These are phyloP conservation scores for Bedellia somnulentella DNA, from an alignment of 2,888 invertebrate genomes.

Conservation along the genomic window DNA sequence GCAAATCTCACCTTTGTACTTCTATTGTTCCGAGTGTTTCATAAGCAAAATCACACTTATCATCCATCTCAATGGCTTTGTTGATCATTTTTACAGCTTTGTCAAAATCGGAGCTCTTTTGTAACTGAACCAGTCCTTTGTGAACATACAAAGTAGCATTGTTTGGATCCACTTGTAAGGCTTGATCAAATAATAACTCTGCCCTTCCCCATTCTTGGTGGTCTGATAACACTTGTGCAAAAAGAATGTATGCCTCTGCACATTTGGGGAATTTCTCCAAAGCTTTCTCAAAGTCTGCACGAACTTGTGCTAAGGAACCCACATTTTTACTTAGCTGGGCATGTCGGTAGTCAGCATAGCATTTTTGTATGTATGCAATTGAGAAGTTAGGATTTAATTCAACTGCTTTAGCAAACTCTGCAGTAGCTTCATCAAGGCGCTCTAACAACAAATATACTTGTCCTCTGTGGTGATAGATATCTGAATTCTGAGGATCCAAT, in stretches of 20 bases:
- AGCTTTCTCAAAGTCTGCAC: conserved; percentile 74
- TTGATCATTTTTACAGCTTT: conserved; percentile 77
- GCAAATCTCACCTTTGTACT: conserved; percentile 76
- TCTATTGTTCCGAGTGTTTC: conserved; percentile 94
- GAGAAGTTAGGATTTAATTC: conserved; percentile 81
- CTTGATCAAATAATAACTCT: conserved; percentile 78
- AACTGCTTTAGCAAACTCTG: conserved; percentile 82
- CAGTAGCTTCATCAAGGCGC: conserved; percentile 75
- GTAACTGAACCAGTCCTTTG: conserved; percentile 78
- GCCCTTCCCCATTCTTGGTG: conserved; percentile 82
- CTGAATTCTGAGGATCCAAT: conserved; percentile 78
- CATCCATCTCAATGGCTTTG: conserved; percentile 83
- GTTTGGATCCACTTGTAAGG: conserved; percentile 77
- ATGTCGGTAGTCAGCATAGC: conserved; percentile 83
- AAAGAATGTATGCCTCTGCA: conserved; percentile 84
- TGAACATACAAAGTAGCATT: conserved; percentile 89
- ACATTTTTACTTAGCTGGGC: conserved; percentile 65
- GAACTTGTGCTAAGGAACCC: conserved; percentile 64
- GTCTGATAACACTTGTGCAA: conserved; percentile 89
- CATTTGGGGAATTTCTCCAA: conserved; percentile 80
- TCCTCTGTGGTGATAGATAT: conserved; percentile 91
- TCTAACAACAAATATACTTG: conserved; percentile 84
- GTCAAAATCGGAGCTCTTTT: conserved; percentile 82
- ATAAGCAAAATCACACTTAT: conserved; percentile 91
- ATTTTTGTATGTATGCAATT: conserved; percentile 86